A percentile compares a stretch with the other conserved stretches of the same genome.
Evolutionary conservation across 2,797 vertebrate genomes (phyloP).

Genomic region (Dicrostonyx torquatus): DNA sequence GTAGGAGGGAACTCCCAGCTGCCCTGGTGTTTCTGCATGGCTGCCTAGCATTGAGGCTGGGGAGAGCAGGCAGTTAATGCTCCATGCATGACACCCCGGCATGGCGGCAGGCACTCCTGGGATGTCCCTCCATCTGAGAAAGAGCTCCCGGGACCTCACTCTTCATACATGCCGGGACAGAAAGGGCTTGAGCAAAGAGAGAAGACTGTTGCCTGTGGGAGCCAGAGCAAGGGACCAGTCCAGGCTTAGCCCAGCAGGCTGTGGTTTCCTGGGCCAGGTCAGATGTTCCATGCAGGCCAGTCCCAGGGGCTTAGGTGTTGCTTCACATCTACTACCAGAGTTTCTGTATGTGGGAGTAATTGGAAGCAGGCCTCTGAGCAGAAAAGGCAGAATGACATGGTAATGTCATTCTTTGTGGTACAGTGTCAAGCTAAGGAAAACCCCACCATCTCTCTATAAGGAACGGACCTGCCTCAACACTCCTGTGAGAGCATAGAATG

Average conservation of each 20-base stretch:
- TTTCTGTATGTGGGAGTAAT: slow-evolving; percentile 70
- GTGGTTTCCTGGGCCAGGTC: neutral
- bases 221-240: neutral
- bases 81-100: neutral
- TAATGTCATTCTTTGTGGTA: neutral
- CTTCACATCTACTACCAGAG: slow-evolving; percentile 18
- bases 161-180: rapidly evolving
- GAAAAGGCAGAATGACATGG: neutral
- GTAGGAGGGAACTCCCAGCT: neutral
- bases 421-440: too few species aligned
- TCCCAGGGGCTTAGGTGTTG: slow-evolving; percentile 64
- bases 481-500: neutral
- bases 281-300: slow-evolving; percentile 32
- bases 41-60: neutral
- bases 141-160: neutral
- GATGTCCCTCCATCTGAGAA: neutral
- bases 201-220: neutral
- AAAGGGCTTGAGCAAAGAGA: neutral
- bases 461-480: neutral
- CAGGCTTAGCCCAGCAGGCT: neutral
- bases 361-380: slow-evolving; percentile 58
- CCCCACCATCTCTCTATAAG: neutral
- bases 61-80: neutral
- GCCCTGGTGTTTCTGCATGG: neutral
- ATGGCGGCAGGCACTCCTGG: neutral